Evolutionary conservation across 2,113 vertebrate genomes (phyloP).

Genomic region (Bungarus multicinctus): DNA sequence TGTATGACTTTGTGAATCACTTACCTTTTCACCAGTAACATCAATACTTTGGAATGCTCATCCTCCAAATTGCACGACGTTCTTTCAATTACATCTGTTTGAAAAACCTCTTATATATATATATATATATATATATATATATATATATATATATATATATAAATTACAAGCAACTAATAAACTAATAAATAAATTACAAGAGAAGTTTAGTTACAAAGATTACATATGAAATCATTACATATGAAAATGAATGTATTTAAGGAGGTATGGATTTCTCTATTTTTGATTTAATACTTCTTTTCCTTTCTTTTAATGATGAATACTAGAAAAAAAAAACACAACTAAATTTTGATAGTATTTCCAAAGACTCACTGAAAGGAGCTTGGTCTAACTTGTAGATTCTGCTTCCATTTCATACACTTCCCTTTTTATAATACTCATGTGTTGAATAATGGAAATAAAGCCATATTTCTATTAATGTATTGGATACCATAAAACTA

Average conservation of each 20-base stretch:
- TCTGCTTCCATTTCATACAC: slow-evolving; percentile 32
- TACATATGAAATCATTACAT: neutral
- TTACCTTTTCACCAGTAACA: neutral
- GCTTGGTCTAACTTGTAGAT: neutral
- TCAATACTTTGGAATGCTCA: neutral
- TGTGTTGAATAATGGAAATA: slow-evolving; percentile 8
- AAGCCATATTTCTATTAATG: slow-evolving; percentile 17
- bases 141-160: no score
- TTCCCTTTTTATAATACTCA: slow-evolving; percentile 21
- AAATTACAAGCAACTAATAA: neutral
- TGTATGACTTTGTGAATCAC: neutral
- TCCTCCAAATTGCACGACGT: neutral
- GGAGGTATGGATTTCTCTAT: neutral
- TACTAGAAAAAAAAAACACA: neutral
- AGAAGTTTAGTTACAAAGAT: neutral
- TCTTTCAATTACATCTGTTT: neutral
- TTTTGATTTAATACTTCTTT: neutral
- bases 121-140: no score
- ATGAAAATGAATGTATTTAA: neutral
- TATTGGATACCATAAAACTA: slow-evolving; percentile 18
- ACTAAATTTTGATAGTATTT: neutral
- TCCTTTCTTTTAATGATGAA: neutral
- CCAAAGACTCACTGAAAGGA: neutral
- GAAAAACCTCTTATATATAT: neutral
- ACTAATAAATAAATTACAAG: no score